Base-by-base conservation (phyloP, 2,113 vertebrate species). In the Lasiurus borealis region DNA sequence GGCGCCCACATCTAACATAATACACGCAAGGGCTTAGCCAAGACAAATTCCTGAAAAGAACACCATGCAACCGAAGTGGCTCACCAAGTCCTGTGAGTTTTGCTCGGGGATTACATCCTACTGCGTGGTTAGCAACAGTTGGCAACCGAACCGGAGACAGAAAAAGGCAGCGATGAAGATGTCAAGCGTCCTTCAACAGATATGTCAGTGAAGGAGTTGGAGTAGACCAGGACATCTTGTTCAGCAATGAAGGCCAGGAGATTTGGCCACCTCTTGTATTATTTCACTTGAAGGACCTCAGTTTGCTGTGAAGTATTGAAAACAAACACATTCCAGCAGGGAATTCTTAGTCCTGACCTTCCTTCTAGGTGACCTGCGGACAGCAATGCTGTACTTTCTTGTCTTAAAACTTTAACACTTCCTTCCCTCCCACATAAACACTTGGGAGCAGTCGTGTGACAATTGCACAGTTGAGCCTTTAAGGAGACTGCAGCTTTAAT, bases 11-110 rank as follows among this genome's bases (percentile, higher is more conserved):
- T 66, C 46, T 88, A 92, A 90, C 93, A 40, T 23, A 52, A 59
- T 81, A 95, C 90, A 88, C 18, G 29, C 81, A 92, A 85, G 77
- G 50, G 69, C 75, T 29, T 76, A 92, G 92, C 92, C 95, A 94
- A 94, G 82, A 81, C 90, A 40, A 95, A 97, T 97, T 96, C 93
- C 95, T 95, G 11, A 96, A 95, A 88, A 80, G 97, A 95, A 97
- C 97, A 96, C 81, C 68, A 40, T 93, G 96, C 93, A 88, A 72
- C 69, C 78, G 82, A 93, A 92, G 73, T 59, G 36, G 95, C 71
- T 90, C 95, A 34, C 6, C 10, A 62, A 75, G 86, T 96, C 73
- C 93, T 90, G 16, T 69, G 59, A 46, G 59, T 40, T 92, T 93
- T 15, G 54, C 88, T 83, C 44, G 12, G 6, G 15, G 54, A 91